Evolutionary conservation across 2,113 vertebrate genomes (phyloP).

Genomic region (Elaphurus davidianus): DNA sequence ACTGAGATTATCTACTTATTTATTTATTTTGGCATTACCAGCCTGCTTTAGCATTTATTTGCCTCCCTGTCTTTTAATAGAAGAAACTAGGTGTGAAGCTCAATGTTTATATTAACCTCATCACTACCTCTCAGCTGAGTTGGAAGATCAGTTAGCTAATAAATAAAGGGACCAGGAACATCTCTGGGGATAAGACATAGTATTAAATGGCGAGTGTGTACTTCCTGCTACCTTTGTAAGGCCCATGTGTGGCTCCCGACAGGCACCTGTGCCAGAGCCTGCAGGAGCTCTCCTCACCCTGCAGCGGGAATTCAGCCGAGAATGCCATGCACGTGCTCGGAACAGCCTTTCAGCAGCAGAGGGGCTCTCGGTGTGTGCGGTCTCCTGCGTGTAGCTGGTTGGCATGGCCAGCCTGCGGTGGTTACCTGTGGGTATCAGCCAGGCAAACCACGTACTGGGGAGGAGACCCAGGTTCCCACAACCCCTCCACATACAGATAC

Average conservation of each 20-base stretch:
- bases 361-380: no score
- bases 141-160: neutral
- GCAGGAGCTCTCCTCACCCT: neutral
- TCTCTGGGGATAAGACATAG: neutral
- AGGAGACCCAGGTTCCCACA: neutral
- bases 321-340: no score
- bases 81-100: neutral
- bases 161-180: slow-evolving; percentile 2
- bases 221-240: slow-evolving; percentile 24
- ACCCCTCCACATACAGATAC: neutral
- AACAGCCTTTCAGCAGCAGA: neutral
- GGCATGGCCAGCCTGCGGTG: neutral
- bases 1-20: neutral
- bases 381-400: neutral
- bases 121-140: slow-evolving; percentile 20
- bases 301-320: neutral
- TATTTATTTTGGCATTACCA: neutral
- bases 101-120: neutral
- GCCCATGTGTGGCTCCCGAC: neutral
- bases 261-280: neutral
- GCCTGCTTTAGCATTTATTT: neutral
- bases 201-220: slow-evolving; percentile 11
- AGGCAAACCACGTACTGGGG: neutral
- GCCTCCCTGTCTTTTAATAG: neutral
- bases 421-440: neutral